Percentiles rank a stretch among this genome's conserved stretches.
phyloP scores from a whole-genome alignment of 2,888 invertebrate genomes.

The Aquatica leii region DNA sequence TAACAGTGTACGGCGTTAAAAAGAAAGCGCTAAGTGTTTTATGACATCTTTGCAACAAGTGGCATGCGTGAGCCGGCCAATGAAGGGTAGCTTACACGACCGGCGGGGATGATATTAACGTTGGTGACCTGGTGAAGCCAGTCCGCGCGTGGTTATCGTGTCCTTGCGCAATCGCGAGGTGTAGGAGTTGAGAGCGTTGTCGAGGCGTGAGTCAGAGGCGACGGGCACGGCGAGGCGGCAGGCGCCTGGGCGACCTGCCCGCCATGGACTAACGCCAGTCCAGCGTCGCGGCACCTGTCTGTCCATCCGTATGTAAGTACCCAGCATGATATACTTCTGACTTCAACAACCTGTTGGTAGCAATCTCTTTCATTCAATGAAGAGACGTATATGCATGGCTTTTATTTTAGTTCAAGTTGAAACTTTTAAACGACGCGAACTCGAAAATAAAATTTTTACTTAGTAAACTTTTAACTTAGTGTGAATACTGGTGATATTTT shows the following conservation, averaged over 20 bases:
- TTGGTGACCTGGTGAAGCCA: slow-evolving; percentile 51
- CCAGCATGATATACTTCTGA: slow-evolving; percentile 28
- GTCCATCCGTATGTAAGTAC: slow-evolving; percentile 55
- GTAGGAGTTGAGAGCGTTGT: slow-evolving; percentile 34
- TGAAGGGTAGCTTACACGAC: slow-evolving; percentile 51
- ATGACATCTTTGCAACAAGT: slow-evolving; percentile 44
- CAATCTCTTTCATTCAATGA: not conserved
- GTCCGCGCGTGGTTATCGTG: slow-evolving; percentile 53
- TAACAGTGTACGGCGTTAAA: too few species aligned
- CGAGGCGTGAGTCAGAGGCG: slow-evolving; percentile 56
- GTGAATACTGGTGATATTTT: too few species aligned
- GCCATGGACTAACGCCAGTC: slow-evolving; percentile 55
- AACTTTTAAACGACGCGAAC: too few species aligned
- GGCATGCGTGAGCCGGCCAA: slow-evolving; percentile 56
- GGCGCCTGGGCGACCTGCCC: slow-evolving; percentile 55
- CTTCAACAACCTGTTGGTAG: not conserved
- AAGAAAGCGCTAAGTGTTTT: slow-evolving; percentile 12
- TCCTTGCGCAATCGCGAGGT: slow-evolving; percentile 55
- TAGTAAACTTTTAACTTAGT: too few species aligned
- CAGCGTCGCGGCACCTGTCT: slow-evolving; percentile 55
- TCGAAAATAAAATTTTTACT: too few species aligned
- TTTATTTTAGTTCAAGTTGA: too few species aligned
- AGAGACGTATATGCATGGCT: not conserved
- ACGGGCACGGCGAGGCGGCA: slow-evolving; percentile 60
- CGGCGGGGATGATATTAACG: slow-evolving; percentile 55